Evolutionary conservation across 2,113 vertebrate species (phyloP).

Genomic region (Bos taurus): ARS-UCD2.0 NC_037334.1:100555001-100555500

Average conservation of each 20-base stretch:
- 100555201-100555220: not conserved
- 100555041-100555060: not conserved
- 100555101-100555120: not conserved
- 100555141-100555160: not conserved
- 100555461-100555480: not conserved
- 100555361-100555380: not conserved
- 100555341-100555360: not conserved
- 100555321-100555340: not conserved
- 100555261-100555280: not conserved
- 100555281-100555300: not conserved
- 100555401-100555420: not conserved
- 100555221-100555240: not conserved
- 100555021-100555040: not conserved
- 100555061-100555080: not conserved
- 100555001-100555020: not conserved
- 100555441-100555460: not conserved
- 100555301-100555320: not conserved
- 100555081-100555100: not conserved
- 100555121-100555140: not conserved
- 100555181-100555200: not conserved
- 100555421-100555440: not conserved
- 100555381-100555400: fast-evolving
- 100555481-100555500: not conserved
- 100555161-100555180: not conserved
- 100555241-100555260: not conserved